Evolutionary conservation across 1,140 invertebrate species (phyloP), one percentile per base, ranked within the genome.

Genomic region (Brachionus manjavacas): DNA sequence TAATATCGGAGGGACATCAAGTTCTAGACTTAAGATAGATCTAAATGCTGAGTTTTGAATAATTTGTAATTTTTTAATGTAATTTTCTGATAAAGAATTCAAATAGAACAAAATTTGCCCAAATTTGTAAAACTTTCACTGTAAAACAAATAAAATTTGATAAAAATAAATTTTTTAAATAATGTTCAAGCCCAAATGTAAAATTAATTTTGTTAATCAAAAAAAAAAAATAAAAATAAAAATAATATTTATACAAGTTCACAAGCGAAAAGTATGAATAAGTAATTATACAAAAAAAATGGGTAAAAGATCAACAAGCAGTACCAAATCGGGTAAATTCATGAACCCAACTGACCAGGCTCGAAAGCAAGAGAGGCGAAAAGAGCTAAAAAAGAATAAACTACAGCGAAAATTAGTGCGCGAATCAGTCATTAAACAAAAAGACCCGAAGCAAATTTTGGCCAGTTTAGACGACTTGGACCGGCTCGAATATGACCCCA

Each of bases 301-400:
- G 96, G 96, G 96, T 76, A 92, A 95, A 85, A 92, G 96, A 86
- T 97, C 95, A 66, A 97, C 97, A 86, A 98, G 96, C 91, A 97
- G 95, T 93, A 98, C 96, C 35, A 98, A 98, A 92, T 97, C 96
- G 96, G 96, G 96, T 88, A 98, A 98, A 92, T 98, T 96, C 87
- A 98, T 98, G 96, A 98, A 99, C 91, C 96, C 96, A 25, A 98
- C 96, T 4, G 96, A 99, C 91, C 96, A 98, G 93, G 96, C 96
- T 83, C 91, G 95, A 96, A 98, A 98, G 91, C 96, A 98, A 90
- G 96, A 96, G 14, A 92, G 96, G 85, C 98, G 97, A 89, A 96
- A 96, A 88, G 96, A 99, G 90, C 89, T 98, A 16, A 99, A 98
- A 89, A 99, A 98, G 91, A 98, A 98, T 89, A 98, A 98, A 89